Evolutionary conservation across 2,888 invertebrate species (phyloP).

Genomic region (Plutella xylostella): DNA sequence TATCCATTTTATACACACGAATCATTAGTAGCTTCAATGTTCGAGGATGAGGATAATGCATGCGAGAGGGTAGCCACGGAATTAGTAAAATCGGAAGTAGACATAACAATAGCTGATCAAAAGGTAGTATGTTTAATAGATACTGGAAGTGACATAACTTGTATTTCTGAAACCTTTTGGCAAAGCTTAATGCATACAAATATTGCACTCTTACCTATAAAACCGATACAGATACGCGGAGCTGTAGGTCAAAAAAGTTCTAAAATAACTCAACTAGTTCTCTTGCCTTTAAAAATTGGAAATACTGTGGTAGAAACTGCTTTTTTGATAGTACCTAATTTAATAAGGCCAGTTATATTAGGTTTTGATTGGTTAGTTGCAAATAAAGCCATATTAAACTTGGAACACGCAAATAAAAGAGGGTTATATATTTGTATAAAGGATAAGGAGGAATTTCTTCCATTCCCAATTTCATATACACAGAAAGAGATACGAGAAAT

Average conservation of each 20-base stretch:
- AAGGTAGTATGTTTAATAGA: background rate
- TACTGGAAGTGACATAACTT: constrained; percentile 3
- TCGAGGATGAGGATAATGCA: background rate
- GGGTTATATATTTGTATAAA: too few species aligned
- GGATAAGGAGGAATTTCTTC: too few species aligned
- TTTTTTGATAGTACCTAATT: background rate
- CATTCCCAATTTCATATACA: too few species aligned
- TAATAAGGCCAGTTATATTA: constrained; percentile 1
- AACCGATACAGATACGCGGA: background rate
- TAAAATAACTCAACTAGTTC: background rate
- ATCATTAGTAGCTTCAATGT: background rate
- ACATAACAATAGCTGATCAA: background rate
- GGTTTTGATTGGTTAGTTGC: constrained; percentile 1
- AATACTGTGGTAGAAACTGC: background rate
- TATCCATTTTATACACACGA: background rate
- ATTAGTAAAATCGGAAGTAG: background rate
- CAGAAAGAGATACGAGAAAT: too few species aligned
- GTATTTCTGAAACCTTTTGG: background rate
- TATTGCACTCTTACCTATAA: background rate
- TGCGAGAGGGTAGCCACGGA: background rate
- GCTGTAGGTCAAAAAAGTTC: background rate
- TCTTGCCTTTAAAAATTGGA: background rate
- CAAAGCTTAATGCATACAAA: background rate
- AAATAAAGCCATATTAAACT: background rate
- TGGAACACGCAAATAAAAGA: too few species aligned